These are phyloP conservation scores for Dynastes hyllus DNA, from an alignment of 2,888 invertebrate genomes.

Conservation along the genomic window DNA sequence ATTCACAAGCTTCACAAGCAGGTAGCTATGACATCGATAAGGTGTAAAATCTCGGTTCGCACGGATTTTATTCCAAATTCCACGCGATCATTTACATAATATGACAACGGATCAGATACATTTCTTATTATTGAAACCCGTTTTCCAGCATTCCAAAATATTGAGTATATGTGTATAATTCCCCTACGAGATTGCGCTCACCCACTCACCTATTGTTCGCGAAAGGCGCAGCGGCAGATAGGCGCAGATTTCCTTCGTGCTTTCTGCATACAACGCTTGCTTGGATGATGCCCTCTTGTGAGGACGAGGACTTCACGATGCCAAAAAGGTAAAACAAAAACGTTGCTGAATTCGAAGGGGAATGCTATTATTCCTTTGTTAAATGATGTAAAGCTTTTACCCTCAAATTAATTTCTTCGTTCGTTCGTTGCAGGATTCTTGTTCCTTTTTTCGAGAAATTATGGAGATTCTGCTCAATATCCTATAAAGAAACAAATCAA, in stretches of 20 bases:
- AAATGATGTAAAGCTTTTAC: conserved; percentile 16
- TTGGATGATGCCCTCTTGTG: conserved; percentile 14
- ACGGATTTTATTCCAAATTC: conserved; percentile 50
- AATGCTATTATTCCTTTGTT: conserved; percentile 13
- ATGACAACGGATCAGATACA: conserved; percentile 62
- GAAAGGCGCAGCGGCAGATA: conserved; percentile 12
- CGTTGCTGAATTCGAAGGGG: background rate
- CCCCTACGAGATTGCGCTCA: conserved; percentile 54
- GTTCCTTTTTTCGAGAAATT: background rate
- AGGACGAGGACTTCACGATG: background rate
- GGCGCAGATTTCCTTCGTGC: conserved; percentile 30
- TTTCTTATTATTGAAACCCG: conserved; percentile 62
- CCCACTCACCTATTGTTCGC: conserved; percentile 61
- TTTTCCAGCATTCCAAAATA: conserved; percentile 62
- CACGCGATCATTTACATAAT: conserved; percentile 61
- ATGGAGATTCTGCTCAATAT: conserved; percentile 3
- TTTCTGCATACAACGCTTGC: background rate
- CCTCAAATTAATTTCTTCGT: conserved; percentile 3
- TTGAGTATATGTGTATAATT: conserved; percentile 53
- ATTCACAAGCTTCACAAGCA: conserved; percentile 24
- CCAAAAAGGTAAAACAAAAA: background rate
- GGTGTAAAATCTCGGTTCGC: conserved; percentile 35
- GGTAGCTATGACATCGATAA: conserved; percentile 41
- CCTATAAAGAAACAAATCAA: conserved; percentile 10
- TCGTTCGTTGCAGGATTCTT: background rate